A percentile compares a stretch with the other conserved stretches of the same genome.
Conservation (phyloP, 2,797 vertebrate species). For the Pangasius krempfi region DNA sequence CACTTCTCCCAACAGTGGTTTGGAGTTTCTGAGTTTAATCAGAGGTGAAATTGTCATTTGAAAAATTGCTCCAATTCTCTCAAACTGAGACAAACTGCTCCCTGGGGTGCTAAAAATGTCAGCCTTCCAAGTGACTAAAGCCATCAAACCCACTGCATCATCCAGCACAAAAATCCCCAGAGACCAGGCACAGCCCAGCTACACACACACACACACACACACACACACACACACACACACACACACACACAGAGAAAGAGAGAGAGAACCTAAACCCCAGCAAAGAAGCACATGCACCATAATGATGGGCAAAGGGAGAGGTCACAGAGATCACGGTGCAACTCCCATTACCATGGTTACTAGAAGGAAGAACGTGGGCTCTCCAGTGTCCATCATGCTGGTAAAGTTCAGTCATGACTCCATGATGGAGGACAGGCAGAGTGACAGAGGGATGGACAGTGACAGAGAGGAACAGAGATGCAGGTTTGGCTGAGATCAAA, state of each 20-base stretch:
- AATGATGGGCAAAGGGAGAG: conserved; percentile 50
- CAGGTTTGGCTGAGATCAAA: not conserved
- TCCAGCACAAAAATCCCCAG: conserved; percentile 14
- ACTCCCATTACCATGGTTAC: conserved; percentile 48
- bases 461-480: conserved; percentile 20
- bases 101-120: conserved; percentile 35
- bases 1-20: not conserved
- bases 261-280: not conserved
- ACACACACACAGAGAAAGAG: too few relatives aligned
- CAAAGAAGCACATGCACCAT: conserved; percentile 2
- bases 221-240: conserved; percentile 1
- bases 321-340: conserved; percentile 36
- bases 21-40: conserved; percentile 33
- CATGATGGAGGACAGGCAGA: conserved; percentile 41
- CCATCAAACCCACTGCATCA: conserved; percentile 53
- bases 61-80: conserved; percentile 41
- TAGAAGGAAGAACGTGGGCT: not conserved
- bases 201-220: conserved; percentile 10
- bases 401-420: conserved; percentile 61
- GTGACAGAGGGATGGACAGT: not conserved
- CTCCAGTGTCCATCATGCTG: conserved; percentile 50
- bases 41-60: conserved; percentile 39
- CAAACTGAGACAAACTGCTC: conserved; percentile 34
- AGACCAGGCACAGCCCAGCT: not conserved
- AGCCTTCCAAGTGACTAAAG: conserved; percentile 47